Conservation (phyloP, 2,113 vertebrate species). For the Uropsilus gracilis region DNA sequence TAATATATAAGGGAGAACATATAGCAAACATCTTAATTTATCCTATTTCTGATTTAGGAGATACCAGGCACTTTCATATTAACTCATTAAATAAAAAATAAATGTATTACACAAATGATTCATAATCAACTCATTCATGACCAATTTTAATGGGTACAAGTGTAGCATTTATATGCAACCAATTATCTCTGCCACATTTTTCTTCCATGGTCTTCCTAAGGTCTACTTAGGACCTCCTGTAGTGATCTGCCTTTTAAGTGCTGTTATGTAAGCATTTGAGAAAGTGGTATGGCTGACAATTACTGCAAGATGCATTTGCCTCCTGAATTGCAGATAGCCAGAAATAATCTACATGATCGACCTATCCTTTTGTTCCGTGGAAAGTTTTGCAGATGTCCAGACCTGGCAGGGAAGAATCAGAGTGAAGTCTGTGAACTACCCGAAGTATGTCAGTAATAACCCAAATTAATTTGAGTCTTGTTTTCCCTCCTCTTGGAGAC, state of each 20-base stretch:
- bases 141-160: background rate
- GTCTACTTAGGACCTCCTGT: background rate
- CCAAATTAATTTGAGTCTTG: conserved; percentile 56
- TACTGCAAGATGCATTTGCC: background rate
- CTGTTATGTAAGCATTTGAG: background rate
- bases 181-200: background rate
- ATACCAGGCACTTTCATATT: background rate
- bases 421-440: conserved; percentile 28
- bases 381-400: background rate
- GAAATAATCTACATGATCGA: conserved; percentile 18
- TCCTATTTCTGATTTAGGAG: background rate
- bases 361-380: conserved; percentile 21
- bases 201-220: background rate
- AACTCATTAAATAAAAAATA: background rate
- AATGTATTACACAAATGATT: background rate
- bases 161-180: background rate
- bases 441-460: conserved; percentile 7
- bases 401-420: background rate
- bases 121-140: background rate
- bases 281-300: background rate
- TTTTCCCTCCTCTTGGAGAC: conserved; percentile 18
- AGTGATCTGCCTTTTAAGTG: background rate
- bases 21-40: background rate
- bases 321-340: conserved; percentile 3
- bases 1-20: background rate